Evolutionary conservation across 2,797 vertebrate genomes (phyloP).

Genomic region (Pagetopsis macropterus): DNA sequence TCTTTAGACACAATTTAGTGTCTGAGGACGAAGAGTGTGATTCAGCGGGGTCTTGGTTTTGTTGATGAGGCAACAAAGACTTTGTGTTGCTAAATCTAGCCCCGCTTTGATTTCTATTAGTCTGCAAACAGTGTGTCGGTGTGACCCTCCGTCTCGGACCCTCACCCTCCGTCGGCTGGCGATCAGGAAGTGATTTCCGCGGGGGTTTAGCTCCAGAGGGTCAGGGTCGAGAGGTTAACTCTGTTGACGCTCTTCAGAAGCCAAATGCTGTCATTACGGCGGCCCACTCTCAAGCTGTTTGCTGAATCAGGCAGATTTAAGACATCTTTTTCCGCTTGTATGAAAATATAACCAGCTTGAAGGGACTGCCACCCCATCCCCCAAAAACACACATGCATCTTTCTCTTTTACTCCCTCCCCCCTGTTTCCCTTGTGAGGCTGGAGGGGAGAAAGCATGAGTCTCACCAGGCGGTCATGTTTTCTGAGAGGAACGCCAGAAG

Average conservation of each 20-base stretch:
- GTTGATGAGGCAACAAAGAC: neutral
- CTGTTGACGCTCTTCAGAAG: slow-evolving; percentile 59
- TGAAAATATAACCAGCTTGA: slow-evolving; percentile 51
- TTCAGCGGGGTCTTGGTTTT: too few relatives aligned
- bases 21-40: too few relatives aligned
- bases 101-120: slow-evolving; percentile 5
- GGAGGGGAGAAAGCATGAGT: slow-evolving; percentile 48
- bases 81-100: neutral
- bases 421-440: slow-evolving; percentile 24
- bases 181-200: slow-evolving; percentile 56
- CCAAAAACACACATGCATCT: slow-evolving; percentile 30
- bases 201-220: slow-evolving; percentile 44
- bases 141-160: slow-evolving; percentile 22
- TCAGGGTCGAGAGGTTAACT: slow-evolving; percentile 61
- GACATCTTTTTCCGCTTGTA: slow-evolving; percentile 32
- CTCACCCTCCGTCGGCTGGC: slow-evolving; percentile 54
- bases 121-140: slow-evolving; percentile 16
- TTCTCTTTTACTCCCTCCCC: neutral
- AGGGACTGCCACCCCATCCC: slow-evolving; percentile 26
- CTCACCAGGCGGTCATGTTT: slow-evolving; percentile 71
- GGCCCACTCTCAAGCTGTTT: slow-evolving; percentile 44
- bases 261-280: slow-evolving; percentile 19
- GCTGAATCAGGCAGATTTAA: slow-evolving; percentile 33
- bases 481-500: slow-evolving; percentile 70
- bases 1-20: too few relatives aligned